Evolutionary conservation across 2,888 invertebrate species (phyloP).

Genomic region (Monochamus alternatus): DNA sequence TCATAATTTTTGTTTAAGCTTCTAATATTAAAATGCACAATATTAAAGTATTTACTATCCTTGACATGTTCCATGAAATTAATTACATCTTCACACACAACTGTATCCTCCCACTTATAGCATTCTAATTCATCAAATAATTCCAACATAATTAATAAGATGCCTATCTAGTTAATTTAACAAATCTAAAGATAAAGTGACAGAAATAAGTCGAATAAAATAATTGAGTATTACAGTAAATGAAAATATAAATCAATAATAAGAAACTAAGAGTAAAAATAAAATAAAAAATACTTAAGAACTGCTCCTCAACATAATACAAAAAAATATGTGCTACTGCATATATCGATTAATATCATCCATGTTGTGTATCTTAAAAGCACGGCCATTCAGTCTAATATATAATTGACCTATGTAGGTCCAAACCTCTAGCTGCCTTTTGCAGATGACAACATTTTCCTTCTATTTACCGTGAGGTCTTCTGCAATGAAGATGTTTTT

Average conservation of each 20-base stretch:
- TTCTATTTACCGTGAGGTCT: no score
- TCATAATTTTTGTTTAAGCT: conserved; percentile 13
- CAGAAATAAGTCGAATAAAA: not conserved
- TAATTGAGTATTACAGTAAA: not conserved
- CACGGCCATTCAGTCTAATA: no score
- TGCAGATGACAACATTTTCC: no score
- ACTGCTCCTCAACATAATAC: no score
- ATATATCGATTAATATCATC: conserved; percentile 2
- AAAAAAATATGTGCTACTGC: not conserved
- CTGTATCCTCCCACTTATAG: no score
- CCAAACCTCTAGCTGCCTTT: no score
- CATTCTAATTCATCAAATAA: not conserved
- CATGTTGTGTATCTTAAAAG: not conserved
- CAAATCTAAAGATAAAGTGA: not conserved
- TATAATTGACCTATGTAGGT: no score
- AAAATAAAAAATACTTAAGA: no score
- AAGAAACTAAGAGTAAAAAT: not conserved
- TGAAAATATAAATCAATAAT: not conserved
- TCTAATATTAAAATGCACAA: not conserved
- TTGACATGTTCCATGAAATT: no score
- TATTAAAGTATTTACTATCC: no score
- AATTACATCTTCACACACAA: no score
- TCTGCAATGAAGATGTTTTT: no score
- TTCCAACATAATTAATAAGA: not conserved
- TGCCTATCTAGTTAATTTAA: not conserved